Evolutionary conservation across 2,888 invertebrate species (phyloP), one percentile per base, ranked within the genome.

Genomic region (Hesperia comma): DNA sequence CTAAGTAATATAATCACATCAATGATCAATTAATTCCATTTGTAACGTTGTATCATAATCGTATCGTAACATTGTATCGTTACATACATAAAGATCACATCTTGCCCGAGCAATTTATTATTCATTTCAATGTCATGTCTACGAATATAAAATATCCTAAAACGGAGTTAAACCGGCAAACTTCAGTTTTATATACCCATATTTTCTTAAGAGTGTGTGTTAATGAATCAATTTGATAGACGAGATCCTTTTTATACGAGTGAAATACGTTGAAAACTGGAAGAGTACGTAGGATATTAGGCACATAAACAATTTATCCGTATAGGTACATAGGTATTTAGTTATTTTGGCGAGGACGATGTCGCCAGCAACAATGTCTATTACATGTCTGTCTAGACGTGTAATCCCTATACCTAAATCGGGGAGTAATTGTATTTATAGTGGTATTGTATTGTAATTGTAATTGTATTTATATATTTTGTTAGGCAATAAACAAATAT

Each of bases 81-180:
- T 17, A 46, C 46, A 7, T 46, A 46, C 15, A 46, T 8, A 46
- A n/a, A 17, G 46, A 46, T 46, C 17, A 15, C 15, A 46, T 15
- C 7, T 8, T 46, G 17, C 46, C 46, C 7, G 46, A 15, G 17
- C 17, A 46, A 49, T 49, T 49, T 49, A 19, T 49, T 49, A 49
- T 49, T 49, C 17, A 49, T 10, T 43, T 49, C 19, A 49, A 49
- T 49, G 19, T 49, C 49, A 19, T 49, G 49, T 49, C 49, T 49
- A 19, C 17, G 17, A 49, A 49, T 19, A 12, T 49, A 49, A 49
- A 19, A 49, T 46, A 49, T 12, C 49, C 12, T 19, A 19, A 49
- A 19, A 17, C 19, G 19, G 49, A 49, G 49, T 19, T 12, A 49
- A 19, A 46, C 43, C 6, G 7, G 17, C 19, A 3, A 19, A 5